Percentiles rank a stretch among this genome's conserved stretches.
Conservation (phyloP, 2,797 vertebrate genomes). For the Hipposideros larvatus region DNA sequence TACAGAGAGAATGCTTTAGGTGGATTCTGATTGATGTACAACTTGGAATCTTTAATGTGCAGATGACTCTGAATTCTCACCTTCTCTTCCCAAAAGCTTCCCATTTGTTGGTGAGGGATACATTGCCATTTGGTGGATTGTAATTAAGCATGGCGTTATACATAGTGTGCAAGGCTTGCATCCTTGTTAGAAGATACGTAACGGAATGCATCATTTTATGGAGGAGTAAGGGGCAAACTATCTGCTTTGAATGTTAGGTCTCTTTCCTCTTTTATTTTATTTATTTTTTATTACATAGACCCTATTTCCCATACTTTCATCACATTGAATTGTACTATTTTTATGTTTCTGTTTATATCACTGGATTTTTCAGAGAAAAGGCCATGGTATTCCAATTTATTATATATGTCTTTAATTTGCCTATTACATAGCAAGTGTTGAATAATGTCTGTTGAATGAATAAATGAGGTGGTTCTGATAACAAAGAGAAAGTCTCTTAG, state of each 20-base stretch:
- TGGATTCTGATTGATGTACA: background rate
- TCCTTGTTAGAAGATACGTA: conserved; percentile 39
- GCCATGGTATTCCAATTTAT: background rate
- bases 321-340: background rate
- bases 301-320: background rate
- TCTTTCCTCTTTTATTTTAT: background rate
- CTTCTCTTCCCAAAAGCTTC: background rate
- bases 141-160: conserved; percentile 40
- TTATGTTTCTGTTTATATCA: background rate
- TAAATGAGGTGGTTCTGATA: conserved; percentile 19
- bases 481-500: background rate
- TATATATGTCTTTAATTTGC: background rate
- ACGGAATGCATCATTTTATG: conserved; percentile 4
- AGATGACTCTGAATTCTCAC: background rate
- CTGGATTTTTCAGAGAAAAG: conserved; percentile 24
- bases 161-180: background rate
- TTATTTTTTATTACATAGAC: background rate
- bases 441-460: background rate
- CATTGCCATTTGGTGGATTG: conserved; percentile 26
- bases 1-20: background rate
- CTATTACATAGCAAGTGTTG: background rate
- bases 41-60: background rate
- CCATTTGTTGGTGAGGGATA: background rate
- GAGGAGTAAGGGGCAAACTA: background rate
- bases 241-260: background rate